Evolutionary conservation across 2,113 vertebrate genomes (phyloP), one percentile per base, ranked within the genome.

Genomic region (Apodemus sylvaticus): DNA sequence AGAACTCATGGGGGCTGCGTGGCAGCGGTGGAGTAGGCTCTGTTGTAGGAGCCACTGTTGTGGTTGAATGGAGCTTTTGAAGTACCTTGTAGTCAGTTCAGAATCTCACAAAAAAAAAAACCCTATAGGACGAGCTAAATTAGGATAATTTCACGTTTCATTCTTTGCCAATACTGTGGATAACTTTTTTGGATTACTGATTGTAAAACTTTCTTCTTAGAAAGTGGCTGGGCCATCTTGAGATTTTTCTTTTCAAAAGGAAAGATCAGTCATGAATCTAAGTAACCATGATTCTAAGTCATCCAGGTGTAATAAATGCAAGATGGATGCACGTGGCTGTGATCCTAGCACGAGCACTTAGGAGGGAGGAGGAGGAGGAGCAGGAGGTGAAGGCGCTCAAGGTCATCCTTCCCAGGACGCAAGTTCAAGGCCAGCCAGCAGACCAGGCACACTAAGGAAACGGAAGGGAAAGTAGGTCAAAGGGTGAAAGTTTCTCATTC

Each of bases 181-280:
- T 51, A 14, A 66, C 39, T 74, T 92, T 94, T 66, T 17, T 95
- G 70, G 4, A 71, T 92, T 90, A 58, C 71, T 88, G 74, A 42
- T 93, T 95, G 31, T 7, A 96, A 86, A 77, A 24, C 26, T n/a
- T 95, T 94, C 71, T 78, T 86, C 26, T 13, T 86, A 42, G 24
- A 58, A 78, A 91, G 34, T 82, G 14, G 0, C 12, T 66, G 66
- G 34, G 12, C 48, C 24, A 62, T 90, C 90, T 81, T 66, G 91
- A 93, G 42, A n/a, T 74, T 90, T 93, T 79, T 91, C 29, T 60
- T 34, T 60, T 77, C 36, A 66, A 51, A 70, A 86, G 58, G 64
- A 31, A 85, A 77, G 86, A 48, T 70, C 68, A 26, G 62, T 60
- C n/a, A 42, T 24, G 62, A 78, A 39, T 93, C 22, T 48, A 26